phyloP scores from a whole-genome alignment of 2,797 vertebrate species.

The Chelon labrosus region DNA sequence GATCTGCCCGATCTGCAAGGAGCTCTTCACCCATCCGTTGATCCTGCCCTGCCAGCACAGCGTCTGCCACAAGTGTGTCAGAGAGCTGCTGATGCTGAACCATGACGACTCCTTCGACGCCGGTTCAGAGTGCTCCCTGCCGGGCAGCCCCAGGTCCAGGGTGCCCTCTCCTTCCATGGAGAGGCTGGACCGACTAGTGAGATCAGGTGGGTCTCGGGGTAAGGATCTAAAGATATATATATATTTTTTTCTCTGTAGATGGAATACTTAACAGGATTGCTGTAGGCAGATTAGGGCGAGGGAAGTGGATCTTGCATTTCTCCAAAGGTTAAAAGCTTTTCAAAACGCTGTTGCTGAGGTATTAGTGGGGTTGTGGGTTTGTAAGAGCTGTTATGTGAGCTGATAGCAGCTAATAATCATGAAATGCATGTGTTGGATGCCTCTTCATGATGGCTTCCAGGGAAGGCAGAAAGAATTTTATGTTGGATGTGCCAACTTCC shows the following conservation, averaged over 20 bases:
- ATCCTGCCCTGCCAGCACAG: conserved; percentile 99
- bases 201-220: conserved; percentile 91
- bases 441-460: conserved; percentile 6
- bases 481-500: conserved; percentile 21
- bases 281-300: not conserved
- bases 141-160: conserved; percentile 92
- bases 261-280: not conserved
- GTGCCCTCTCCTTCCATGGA: conserved; percentile 93
- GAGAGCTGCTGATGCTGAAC: conserved; percentile 92
- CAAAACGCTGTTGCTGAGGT: not conserved
- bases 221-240: conserved; percentile 23
- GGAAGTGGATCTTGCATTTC: conserved; percentile 7
- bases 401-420: conserved; percentile 38
- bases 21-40: conserved; percentile 95
- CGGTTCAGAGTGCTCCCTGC: conserved; percentile 93
- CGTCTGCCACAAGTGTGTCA: conserved; percentile 96
- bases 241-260: not conserved
- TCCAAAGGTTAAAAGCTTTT: conserved; percentile 17
- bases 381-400: conserved; percentile 18
- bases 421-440: conserved; percentile 35
- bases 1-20: conserved; percentile 97
- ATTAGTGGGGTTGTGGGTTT: conserved; percentile 18
- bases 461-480: not conserved
- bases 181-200: conserved; percentile 91
- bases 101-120: conserved; percentile 92